These are phyloP conservation scores for Plebejus anna DNA, from an alignment of 2,888 invertebrate species.

Conservation along the genomic window DNA sequence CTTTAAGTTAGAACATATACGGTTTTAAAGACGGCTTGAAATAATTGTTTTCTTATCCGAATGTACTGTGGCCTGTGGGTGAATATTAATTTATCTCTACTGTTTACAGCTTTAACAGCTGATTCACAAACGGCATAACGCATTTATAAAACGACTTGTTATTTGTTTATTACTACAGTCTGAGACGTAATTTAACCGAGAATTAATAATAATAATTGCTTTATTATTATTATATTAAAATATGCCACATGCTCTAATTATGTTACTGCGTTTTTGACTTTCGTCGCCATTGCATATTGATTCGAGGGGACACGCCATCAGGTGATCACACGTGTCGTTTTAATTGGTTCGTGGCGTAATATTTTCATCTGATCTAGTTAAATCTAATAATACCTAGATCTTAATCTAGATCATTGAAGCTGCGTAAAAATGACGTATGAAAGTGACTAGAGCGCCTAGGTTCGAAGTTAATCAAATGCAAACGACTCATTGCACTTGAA, in stretches of 20 bases:
- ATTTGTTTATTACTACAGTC: not conserved
- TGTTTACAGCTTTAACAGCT: not conserved
- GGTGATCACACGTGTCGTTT: conserved; percentile 10
- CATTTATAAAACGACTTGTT: not conserved
- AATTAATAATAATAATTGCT: not conserved
- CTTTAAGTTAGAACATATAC: too few species aligned
- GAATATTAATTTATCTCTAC: not conserved
- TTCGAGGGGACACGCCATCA: not conserved
- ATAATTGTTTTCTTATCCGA: too few species aligned
- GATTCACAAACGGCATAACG: not conserved
- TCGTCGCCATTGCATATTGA: not conserved
- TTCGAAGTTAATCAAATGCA: not conserved
- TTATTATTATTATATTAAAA: too few species aligned
- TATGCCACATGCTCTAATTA: conserved; percentile 5
- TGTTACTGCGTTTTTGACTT: conserved; percentile 11
- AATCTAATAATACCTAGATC: not conserved
- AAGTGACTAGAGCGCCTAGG: not conserved
- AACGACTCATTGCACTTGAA: not conserved
- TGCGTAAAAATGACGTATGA: not conserved
- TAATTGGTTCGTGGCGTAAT: conserved; percentile 20
- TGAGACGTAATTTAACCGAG: not conserved
- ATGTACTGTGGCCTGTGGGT: too few species aligned
- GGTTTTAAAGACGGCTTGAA: too few species aligned
- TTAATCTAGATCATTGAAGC: not conserved
- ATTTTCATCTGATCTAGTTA: not conserved